Conservation (phyloP, 2,797 vertebrate species). For the Enteromius fasciolatus region DNA sequence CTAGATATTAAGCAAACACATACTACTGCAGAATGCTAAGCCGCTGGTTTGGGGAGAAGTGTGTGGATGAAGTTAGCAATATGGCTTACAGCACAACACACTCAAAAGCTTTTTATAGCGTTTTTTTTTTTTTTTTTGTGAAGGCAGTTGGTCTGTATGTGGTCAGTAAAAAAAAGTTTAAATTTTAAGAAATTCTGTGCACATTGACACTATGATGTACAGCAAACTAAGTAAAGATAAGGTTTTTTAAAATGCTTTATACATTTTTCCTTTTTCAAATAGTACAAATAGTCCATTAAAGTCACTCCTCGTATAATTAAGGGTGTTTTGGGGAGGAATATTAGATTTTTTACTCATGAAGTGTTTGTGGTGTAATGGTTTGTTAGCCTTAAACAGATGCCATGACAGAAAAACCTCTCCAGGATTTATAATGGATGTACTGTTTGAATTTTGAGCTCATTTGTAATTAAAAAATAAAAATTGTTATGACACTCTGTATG, state of each 20-base stretch:
- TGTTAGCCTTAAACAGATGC: not conserved
- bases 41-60: not conserved
- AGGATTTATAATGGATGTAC: not conserved
- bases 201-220: not conserved
- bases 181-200: not conserved
- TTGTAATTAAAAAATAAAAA: conserved; percentile 1
- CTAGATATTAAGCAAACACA: not conserved
- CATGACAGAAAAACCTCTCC: not conserved
- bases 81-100: not conserved
- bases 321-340: not conserved
- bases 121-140: not conserved
- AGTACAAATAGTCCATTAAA: not conserved
- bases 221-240: not conserved
- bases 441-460: not conserved
- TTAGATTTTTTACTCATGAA: not conserved
- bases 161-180: not conserved
- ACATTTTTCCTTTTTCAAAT: not conserved
- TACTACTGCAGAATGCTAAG: not conserved
- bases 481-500: not conserved
- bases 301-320: not conserved
- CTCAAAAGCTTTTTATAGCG: not conserved
- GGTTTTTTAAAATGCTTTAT: not conserved
- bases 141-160: not conserved
- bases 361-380: not conserved
- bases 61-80: not conserved